Evolutionary conservation across 2,113 vertebrate genomes (phyloP).

Genomic region (Calyptommatus sinebrachiatus): DNA sequence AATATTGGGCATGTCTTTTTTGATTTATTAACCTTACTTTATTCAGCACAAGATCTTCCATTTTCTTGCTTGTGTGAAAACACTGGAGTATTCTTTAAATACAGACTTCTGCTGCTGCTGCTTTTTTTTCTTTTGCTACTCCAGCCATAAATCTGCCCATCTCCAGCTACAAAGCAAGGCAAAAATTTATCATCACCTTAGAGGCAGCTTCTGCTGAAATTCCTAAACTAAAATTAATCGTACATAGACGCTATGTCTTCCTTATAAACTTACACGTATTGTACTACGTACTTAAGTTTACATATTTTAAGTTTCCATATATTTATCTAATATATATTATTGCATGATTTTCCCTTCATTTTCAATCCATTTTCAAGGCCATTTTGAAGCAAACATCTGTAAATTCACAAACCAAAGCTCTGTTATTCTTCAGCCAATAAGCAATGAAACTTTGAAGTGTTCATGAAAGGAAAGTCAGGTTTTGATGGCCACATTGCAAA

Average conservation of each 20-base stretch:
- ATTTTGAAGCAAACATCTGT: background rate
- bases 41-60: background rate
- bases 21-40: constrained; percentile 14
- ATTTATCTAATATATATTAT: background rate
- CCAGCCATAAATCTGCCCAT: background rate
- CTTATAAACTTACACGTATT: background rate
- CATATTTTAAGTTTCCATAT: too few species aligned
- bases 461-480: background rate
- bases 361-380: background rate
- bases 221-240: background rate
- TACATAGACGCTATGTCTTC: background rate
- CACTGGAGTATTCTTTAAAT: background rate
- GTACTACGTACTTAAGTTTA: too few species aligned
- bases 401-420: background rate
- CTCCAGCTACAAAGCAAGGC: background rate
- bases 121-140: background rate
- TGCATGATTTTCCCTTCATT: background rate
- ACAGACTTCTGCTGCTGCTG: background rate
- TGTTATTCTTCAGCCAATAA: background rate
- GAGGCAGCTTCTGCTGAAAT: background rate
- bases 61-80: background rate
- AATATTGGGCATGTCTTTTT: constrained; percentile 8
- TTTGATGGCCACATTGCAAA: background rate
- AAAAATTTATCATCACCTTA: background rate
- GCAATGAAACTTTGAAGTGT: background rate